phyloP scores from a whole-genome alignment of 2,797 vertebrate genomes.

The Helostoma temminkii region DNA sequence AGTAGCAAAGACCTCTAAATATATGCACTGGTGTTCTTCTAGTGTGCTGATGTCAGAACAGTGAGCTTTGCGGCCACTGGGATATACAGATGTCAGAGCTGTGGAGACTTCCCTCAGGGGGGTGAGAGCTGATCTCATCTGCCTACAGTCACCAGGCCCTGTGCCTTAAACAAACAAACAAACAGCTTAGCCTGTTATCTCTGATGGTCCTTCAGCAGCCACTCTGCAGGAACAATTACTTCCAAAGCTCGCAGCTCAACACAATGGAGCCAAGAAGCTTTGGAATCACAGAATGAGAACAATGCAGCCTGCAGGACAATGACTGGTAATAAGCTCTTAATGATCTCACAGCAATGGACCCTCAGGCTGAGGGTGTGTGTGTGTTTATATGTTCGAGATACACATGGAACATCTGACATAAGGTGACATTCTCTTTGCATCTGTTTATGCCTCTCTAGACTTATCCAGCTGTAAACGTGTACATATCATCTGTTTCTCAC shows the following conservation, averaged over 20 bases:
- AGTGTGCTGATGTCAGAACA: slow-evolving; percentile 31
- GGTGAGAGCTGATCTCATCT: slow-evolving; percentile 74
- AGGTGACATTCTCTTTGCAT: slow-evolving; percentile 17
- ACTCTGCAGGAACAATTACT: slow-evolving; percentile 80
- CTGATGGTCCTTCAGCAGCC: slow-evolving; percentile 72
- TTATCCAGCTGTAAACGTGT: slow-evolving; percentile 12
- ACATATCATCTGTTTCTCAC: slow-evolving; percentile 78
- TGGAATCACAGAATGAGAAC: slow-evolving; percentile 80
- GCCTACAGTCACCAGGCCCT: slow-evolving; percentile 78
- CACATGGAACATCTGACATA: slow-evolving; percentile 41
- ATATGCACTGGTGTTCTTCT: slow-evolving; percentile 22
- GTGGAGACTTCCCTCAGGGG: slow-evolving; percentile 56
- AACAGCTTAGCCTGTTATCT: slow-evolving; percentile 78
- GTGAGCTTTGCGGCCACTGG: slow-evolving; percentile 50
- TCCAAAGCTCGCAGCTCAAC: slow-evolving; percentile 78
- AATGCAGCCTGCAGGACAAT: slow-evolving; percentile 73
- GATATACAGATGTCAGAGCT: slow-evolving; percentile 68
- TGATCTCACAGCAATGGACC: slow-evolving; percentile 70
- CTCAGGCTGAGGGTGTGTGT: slow-evolving; percentile 54
- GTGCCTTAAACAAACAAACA: slow-evolving; percentile 85
- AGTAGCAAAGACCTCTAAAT: slow-evolving; percentile 29
- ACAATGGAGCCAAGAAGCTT: slow-evolving; percentile 80
- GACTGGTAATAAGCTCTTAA: slow-evolving; percentile 81
- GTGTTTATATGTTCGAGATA: slow-evolving; percentile 21
- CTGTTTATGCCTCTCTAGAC: slow-evolving; percentile 7